Conservation (phyloP, 2,797 vertebrate species). For the Chelonia mydas region DNA sequence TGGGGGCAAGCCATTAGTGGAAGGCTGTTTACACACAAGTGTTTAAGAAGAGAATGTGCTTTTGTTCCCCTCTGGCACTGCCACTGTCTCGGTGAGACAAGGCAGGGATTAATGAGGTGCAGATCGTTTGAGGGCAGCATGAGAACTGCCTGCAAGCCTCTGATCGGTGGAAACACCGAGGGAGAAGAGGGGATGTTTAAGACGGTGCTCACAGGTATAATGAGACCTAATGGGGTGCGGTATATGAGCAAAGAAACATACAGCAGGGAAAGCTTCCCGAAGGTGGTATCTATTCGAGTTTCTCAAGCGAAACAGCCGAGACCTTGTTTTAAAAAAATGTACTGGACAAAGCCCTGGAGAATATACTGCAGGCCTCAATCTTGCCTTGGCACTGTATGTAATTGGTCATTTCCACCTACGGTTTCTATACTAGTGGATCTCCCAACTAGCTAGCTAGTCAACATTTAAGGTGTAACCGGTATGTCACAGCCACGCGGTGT, state of each 20-base stretch:
- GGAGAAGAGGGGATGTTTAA: background rate
- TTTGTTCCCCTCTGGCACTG: conserved; percentile 29
- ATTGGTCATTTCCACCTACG: background rate
- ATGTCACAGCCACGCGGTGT: background rate
- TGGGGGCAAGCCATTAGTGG: background rate
- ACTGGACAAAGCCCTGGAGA: background rate
- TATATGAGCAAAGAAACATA: background rate
- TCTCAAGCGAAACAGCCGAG: background rate
- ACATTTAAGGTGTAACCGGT: background rate
- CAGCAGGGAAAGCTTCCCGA: background rate
- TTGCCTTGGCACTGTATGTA: background rate
- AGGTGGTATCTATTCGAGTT: background rate
- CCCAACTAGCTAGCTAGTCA: background rate
- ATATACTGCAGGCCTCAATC: background rate
- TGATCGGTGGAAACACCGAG: background rate
- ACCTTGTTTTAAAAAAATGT: background rate
- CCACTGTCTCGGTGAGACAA: background rate
- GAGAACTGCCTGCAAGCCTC: background rate
- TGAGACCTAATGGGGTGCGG: background rate
- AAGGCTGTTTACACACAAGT: background rate
- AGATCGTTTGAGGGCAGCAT: conserved; percentile 30
- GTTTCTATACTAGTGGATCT: background rate
- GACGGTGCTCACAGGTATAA: background rate
- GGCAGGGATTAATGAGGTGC: conserved; percentile 34
- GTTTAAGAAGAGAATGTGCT: background rate